Base-by-base conservation (phyloP, 2,888 invertebrate genomes). In the Hololepta plana region DNA sequence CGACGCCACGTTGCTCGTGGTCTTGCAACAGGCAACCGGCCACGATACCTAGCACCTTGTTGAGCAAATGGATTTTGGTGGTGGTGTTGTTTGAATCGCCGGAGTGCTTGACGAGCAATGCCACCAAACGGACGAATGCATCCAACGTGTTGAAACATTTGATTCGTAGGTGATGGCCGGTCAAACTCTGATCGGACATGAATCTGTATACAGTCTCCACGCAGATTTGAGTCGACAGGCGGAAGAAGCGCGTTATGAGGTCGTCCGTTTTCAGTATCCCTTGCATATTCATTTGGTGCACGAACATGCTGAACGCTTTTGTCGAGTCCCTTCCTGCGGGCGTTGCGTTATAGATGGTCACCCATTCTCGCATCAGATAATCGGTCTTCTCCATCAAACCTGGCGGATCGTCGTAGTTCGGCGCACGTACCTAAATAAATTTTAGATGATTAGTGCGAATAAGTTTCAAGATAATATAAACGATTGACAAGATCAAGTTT, bases 251-350 rank as follows among this genome's bases (percentile, higher is more conserved):
- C 0, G 93, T 90, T 34, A 98, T 93, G 45, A 93, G 65, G 47
- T 98, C 96, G 48, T 99, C 98, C 0, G 93, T 91, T 54, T 95
- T 95, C 27, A 95, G 60, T 32, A 98, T 90, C 3, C 98, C 90
- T 41, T 87, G 82, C 43, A 84, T 69, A 51, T 93, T 93, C 91
- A 98, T 90, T 54, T 91, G 82, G 45, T 87, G 87, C 3, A 96
- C 90, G 55, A 95, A 95, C 38, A 84, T 59, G 35, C 82, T 76
- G 54, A 96, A 93, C 20, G 91, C 85, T 53, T 91, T 91, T 1
- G 76, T 74, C 0, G 84, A 71, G 46, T 87, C 87, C 20, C 84
- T 72, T 26, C 79, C 77, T 3, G 75, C 71, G 9, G 72, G 65
- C 3, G 80, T 76, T 10, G 74, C 73, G 45, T 90, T 77, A 42